Evolutionary conservation across 2,888 invertebrate species (phyloP).

Genomic region (Plebejus melissa): DNA sequence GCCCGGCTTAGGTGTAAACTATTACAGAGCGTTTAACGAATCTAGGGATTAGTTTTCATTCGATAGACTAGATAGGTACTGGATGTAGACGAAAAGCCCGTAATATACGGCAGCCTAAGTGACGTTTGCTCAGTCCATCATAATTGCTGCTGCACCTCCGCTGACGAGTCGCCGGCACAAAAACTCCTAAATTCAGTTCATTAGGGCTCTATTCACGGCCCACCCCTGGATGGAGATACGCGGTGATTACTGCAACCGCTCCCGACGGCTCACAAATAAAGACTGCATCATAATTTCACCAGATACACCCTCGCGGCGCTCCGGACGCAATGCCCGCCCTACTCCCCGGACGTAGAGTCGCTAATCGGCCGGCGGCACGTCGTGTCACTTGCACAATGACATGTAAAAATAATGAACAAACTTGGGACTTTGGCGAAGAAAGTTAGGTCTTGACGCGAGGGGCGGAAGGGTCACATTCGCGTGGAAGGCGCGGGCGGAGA

Average conservation of each 20-base stretch:
- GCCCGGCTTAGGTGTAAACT: slow-evolving; percentile 40
- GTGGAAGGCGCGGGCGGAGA: slow-evolving; percentile 52
- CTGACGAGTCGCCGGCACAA: slow-evolving; percentile 75
- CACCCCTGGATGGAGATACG: slow-evolving; percentile 79
- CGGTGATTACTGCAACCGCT: slow-evolving; percentile 80
- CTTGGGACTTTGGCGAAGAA: slow-evolving; percentile 53
- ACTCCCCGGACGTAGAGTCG: slow-evolving; percentile 53
- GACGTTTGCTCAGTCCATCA: slow-evolving; percentile 72
- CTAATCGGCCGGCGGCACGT: slow-evolving; percentile 48
- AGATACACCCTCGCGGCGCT: slow-evolving; percentile 64
- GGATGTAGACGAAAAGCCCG: slow-evolving; percentile 55
- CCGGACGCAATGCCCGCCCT: slow-evolving; percentile 57
- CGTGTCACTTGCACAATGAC: slow-evolving; percentile 77
- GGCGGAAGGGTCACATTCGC: slow-evolving; percentile 52
- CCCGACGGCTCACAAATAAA: slow-evolving; percentile 79
- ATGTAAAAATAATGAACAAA: slow-evolving; percentile 80
- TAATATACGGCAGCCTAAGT: slow-evolving; percentile 43
- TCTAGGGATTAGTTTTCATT: slow-evolving; percentile 36
- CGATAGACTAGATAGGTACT: slow-evolving; percentile 43
- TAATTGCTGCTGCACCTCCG: slow-evolving; percentile 75
- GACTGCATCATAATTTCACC: slow-evolving; percentile 80
- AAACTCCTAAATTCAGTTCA: slow-evolving; percentile 80
- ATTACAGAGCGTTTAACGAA: background rate
- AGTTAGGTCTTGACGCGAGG: slow-evolving; percentile 52
- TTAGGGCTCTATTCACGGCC: slow-evolving; percentile 77